These are phyloP conservation scores for Aphidius colemani DNA, from an alignment of 2,888 invertebrate genomes.

Conservation along the genomic window DNA sequence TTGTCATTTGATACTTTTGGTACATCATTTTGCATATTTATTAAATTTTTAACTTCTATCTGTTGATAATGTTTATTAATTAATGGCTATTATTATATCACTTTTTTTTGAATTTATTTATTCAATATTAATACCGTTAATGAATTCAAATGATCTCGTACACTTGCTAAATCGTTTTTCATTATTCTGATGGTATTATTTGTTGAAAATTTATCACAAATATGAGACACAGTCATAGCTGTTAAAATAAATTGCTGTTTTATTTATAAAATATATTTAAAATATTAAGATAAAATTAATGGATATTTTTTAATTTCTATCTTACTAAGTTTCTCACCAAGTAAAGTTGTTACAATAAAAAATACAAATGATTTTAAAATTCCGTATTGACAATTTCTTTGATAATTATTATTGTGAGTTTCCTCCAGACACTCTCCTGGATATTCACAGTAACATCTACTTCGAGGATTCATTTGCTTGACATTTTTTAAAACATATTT, in stretches of 20 bases:
- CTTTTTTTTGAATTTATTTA: slow-evolving; percentile 13
- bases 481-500: slow-evolving; percentile 22
- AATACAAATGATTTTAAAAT: slow-evolving; percentile 48
- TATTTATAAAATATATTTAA: not conserved
- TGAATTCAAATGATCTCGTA: slow-evolving; percentile 46
- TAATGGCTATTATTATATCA: not conserved
- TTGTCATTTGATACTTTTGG: no score
- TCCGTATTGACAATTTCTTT: slow-evolving; percentile 40
- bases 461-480: slow-evolving; percentile 46
- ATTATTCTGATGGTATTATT: slow-evolving; percentile 46
- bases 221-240: slow-evolving; percentile 53
- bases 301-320: not conserved
- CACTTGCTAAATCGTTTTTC: slow-evolving; percentile 46
- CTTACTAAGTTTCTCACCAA: slow-evolving; percentile 42
- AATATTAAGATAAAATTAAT: no score
- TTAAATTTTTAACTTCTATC: slow-evolving; percentile 29
- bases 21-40: slow-evolving; percentile 26
- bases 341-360: slow-evolving; percentile 48
- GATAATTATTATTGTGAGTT: slow-evolving; percentile 34
- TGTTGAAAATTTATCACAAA: slow-evolving; percentile 52
- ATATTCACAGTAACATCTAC: slow-evolving; percentile 43
- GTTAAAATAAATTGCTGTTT: slow-evolving; percentile 23
- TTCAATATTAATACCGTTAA: slow-evolving; percentile 49
- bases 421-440: slow-evolving; percentile 43
- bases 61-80: slow-evolving; percentile 2